Percentiles rank a stretch among this genome's conserved stretches.
phyloP scores from a whole-genome alignment of 2,113 vertebrate genomes.

The Prionailurus viverrinus region DNA sequence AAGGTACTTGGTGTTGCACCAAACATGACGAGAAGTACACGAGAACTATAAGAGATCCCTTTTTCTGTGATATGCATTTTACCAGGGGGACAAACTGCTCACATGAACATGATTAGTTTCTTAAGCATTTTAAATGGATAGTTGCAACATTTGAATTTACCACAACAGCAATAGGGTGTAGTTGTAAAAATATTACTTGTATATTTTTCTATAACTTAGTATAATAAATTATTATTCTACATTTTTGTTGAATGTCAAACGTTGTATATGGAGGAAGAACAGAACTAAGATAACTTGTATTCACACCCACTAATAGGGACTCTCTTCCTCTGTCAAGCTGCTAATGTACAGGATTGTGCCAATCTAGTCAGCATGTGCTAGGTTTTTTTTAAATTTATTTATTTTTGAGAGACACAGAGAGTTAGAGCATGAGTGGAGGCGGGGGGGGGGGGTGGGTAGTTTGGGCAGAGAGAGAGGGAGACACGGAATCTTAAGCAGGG shows the following conservation, averaged over 20 bases:
- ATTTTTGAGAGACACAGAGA: not conserved
- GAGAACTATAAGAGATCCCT: not conserved
- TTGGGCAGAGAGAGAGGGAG: too few species aligned
- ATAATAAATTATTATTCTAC: not conserved
- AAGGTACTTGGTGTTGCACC: not conserved
- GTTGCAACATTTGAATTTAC: not conserved
- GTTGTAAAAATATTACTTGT: not conserved
- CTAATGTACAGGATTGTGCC: not conserved
- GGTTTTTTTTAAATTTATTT: not conserved
- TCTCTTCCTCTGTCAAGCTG: not conserved
- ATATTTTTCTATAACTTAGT: not conserved
- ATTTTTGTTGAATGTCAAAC: not conserved
- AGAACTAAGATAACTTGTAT: not conserved
- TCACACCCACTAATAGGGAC: not conserved
- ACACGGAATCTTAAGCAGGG: too few species aligned
- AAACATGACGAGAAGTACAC: not conserved
- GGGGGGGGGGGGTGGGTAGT: rapidly evolving
- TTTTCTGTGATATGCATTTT: not conserved
- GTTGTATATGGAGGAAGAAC: not conserved
- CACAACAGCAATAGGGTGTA: not conserved
- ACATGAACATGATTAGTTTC: not conserved
- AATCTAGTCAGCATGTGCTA: not conserved
- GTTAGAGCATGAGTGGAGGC: too few species aligned
- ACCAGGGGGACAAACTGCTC: not conserved
- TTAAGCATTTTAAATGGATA: not conserved